Conservation (phyloP, 2,888 invertebrate species). For the Callinectes sapidus region DNA sequence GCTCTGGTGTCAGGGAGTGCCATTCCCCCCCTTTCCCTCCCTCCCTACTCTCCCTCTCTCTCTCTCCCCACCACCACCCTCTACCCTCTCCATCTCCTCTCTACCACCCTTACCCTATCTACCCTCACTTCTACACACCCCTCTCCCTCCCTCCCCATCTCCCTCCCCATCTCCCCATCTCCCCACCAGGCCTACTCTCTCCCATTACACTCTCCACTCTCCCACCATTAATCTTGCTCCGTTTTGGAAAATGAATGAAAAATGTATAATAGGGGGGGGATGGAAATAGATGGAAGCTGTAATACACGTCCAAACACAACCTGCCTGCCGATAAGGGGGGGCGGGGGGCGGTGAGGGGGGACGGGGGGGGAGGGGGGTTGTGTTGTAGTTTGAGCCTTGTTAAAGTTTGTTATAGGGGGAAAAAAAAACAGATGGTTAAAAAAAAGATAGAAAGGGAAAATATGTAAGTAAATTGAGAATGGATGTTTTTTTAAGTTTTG, state of each 20-base stretch:
- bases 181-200: not conserved
- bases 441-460: not conserved
- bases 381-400: not conserved
- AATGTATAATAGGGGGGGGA: not conserved
- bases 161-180: not conserved
- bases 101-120: not conserved
- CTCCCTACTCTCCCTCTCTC: not conserved
- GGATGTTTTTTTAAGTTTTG: not conserved
- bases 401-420: not conserved
- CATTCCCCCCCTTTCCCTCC: not conserved
- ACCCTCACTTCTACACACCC: not conserved
- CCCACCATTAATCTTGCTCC: not conserved
- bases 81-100: not conserved
- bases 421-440: not conserved
- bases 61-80: not conserved
- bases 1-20: conserved; percentile 10
- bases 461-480: not conserved
- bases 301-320: not conserved
- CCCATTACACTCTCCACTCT: not conserved
- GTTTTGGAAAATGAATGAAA: not conserved
- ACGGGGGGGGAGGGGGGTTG: not conserved
- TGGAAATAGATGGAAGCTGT: not conserved
- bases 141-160: not conserved
- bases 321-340: not conserved
- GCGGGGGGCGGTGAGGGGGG: not conserved